Evolutionary conservation across 2,113 vertebrate species (phyloP).

Genomic region (Indri indri): DNA sequence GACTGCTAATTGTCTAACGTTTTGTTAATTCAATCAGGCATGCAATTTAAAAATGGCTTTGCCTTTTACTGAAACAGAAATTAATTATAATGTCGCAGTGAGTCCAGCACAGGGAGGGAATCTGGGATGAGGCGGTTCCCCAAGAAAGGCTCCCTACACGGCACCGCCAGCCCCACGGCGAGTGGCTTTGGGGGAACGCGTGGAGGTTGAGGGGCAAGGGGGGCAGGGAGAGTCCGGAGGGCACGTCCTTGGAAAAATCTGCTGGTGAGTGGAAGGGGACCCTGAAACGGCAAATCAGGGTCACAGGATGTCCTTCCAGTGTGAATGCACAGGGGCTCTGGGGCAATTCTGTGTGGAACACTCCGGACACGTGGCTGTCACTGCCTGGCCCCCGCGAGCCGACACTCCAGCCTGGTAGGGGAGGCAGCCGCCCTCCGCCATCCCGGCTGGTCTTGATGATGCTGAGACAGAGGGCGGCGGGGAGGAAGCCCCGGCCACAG

Average conservation of each 20-base stretch:
- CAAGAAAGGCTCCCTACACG: slow-evolving; percentile 15
- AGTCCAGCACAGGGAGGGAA: slow-evolving; percentile 5
- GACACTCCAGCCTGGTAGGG: background rate
- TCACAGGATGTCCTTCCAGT: background rate
- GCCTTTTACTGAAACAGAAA: slow-evolving; percentile 69
- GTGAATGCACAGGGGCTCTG: background rate
- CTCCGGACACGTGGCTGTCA: background rate
- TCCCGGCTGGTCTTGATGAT: too few relatives aligned
- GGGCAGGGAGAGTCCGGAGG: background rate
- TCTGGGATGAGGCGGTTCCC: background rate
- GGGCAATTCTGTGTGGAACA: background rate
- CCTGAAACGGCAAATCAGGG: background rate
- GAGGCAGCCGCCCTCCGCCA: too few relatives aligned
- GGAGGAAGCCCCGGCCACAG: too few relatives aligned
- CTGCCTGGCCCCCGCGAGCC: background rate
- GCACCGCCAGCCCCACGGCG: background rate
- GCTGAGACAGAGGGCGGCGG: too few relatives aligned
- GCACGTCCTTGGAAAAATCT: background rate
- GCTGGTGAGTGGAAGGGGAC: background rate
- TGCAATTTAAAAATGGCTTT: slow-evolving; percentile 75
- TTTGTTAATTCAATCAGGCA: slow-evolving; percentile 65
- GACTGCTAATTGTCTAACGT: slow-evolving; percentile 60
- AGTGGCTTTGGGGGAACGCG: fast-evolving
- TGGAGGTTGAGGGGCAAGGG: background rate
- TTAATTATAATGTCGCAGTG: slow-evolving; percentile 60